A percentile compares a stretch with the other conserved stretches of the same genome.
These are phyloP conservation scores for Bedellia somnulentella DNA, from an alignment of 2,888 invertebrate species.

Conservation along the genomic window DNA sequence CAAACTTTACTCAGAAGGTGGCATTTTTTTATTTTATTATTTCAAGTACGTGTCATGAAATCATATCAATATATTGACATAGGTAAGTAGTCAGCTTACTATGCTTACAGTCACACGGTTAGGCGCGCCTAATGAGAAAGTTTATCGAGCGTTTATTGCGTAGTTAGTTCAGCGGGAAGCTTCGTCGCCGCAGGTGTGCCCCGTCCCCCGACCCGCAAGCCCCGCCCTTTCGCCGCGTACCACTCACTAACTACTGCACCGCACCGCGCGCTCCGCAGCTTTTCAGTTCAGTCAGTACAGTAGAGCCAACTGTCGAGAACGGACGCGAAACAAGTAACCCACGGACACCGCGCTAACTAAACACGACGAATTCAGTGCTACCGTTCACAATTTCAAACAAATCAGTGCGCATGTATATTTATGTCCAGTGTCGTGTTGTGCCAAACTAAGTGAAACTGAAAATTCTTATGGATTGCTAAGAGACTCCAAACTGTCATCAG, in stretches of 20 bases:
- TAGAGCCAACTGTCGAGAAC: constrained; percentile 39
- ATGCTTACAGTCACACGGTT: constrained; percentile 58
- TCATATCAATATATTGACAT: neutral
- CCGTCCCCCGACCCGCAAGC: constrained; percentile 14
- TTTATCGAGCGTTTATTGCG: constrained; percentile 62
- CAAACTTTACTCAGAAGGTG: too few relatives aligned
- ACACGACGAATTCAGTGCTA: constrained; percentile 51
- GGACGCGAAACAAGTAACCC: constrained; percentile 18
- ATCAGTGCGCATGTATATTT: constrained; percentile 26
- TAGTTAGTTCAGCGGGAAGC: constrained; percentile 55
- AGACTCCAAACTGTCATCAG: too few relatives aligned
- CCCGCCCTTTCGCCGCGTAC: neutral
- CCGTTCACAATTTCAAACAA: constrained; percentile 44
- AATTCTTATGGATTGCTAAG: too few relatives aligned
- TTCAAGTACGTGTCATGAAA: neutral
- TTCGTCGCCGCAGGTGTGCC: constrained; percentile 50
- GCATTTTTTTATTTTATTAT: too few relatives aligned
- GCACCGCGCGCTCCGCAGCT: constrained; percentile 15
- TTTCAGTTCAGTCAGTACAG: constrained; percentile 36
- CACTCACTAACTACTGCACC: constrained; percentile 8
- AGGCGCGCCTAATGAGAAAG: constrained; percentile 60
- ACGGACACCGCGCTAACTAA: constrained; percentile 37
- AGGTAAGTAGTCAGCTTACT: constrained; percentile 7
- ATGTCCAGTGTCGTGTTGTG: constrained; percentile 45
- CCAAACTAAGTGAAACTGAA: constrained; percentile 44